Conservation (phyloP, 2,113 vertebrate species). For the Perca flavescens region DNA sequence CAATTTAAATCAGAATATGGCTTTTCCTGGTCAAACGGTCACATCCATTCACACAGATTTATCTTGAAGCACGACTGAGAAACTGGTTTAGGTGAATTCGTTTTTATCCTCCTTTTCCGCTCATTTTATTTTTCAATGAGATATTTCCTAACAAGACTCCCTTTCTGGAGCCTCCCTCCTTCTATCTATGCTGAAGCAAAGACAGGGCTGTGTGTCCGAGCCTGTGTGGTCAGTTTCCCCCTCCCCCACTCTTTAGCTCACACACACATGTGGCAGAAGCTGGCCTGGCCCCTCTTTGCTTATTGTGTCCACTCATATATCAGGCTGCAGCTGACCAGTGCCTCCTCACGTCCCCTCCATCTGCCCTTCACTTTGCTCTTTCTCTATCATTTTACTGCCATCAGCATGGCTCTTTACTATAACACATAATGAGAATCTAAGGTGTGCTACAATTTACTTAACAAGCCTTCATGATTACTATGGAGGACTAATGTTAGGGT, state of each 20-base stretch:
- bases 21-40: neutral
- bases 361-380: constrained; percentile 74
- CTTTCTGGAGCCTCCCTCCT: constrained; percentile 9
- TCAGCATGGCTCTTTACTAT: constrained; percentile 28
- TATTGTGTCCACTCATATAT: constrained; percentile 86
- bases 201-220: constrained; percentile 66
- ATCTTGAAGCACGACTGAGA: neutral
- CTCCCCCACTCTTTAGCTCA: constrained; percentile 73
- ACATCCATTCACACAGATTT: neutral
- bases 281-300: constrained; percentile 72
- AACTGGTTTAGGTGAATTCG: neutral
- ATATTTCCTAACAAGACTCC: neutral
- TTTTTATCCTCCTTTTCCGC: neutral
- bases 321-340: constrained; percentile 82
- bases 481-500: constrained; percentile 16
- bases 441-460: constrained; percentile 60
- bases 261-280: constrained; percentile 73
- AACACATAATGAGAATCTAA: constrained; percentile 58
- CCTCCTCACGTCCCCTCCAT: constrained; percentile 72
- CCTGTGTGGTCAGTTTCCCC: constrained; percentile 79
- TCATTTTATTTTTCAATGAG: neutral
- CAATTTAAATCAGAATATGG: neutral
- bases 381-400: constrained; percentile 44
- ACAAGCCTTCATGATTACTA: constrained; percentile 62
- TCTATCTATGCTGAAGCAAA: constrained; percentile 52